Base-by-base conservation (phyloP, 2,888 invertebrate genomes). In the Agrochola circellaris region DNA sequence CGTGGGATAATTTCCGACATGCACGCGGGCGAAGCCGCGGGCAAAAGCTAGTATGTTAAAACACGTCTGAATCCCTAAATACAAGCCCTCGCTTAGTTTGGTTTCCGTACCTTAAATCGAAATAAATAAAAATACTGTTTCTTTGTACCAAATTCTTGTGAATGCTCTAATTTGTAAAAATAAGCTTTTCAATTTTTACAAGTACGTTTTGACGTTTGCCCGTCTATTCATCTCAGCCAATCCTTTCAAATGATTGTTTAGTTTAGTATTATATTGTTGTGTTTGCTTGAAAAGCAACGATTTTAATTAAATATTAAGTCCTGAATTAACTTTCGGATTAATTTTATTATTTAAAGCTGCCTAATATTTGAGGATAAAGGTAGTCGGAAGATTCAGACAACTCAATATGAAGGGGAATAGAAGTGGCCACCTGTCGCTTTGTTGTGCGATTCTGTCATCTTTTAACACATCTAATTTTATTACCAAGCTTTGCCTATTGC, bases 371-470 rank as follows among this genome's bases (percentile, higher is more conserved):
- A 54, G 34, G 5, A 23, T 30, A 71, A 73, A 51, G 20, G 30
- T 23, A 56, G 17, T 30, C 8, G 23, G 23, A 38, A 38, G 13
- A 9, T 30, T 20, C 60, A 7, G 20, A 65, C 23, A 30, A 51
- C 30, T 51, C 42, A 56, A 51, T 79, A 51, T 42, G 54, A n/a
- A 51, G 23, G 26, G 62, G 23, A 79, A 38, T 30, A 9, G n/a
- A 71, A 79, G n/a, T 15, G 15, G 30, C 79, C 79, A 77, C 77
- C 79, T 79, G 79, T 79, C 48, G 79, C 79, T 0, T 30, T 20
- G 45, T 26, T 42, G 48, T 38, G 54, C 11, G 6, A 8, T 26
- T n/a, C 13, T n/a, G 15, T 38, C 56, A 42, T 62, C 54, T 78
- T 69, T 54, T 34, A 61, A 20, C 13, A 38, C 20, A 20, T 62